Evolutionary conservation across 37 sponge, comb jelly and placozoan species (phyloP).

Genomic region (Diacarnus erythraeanus): DNA sequence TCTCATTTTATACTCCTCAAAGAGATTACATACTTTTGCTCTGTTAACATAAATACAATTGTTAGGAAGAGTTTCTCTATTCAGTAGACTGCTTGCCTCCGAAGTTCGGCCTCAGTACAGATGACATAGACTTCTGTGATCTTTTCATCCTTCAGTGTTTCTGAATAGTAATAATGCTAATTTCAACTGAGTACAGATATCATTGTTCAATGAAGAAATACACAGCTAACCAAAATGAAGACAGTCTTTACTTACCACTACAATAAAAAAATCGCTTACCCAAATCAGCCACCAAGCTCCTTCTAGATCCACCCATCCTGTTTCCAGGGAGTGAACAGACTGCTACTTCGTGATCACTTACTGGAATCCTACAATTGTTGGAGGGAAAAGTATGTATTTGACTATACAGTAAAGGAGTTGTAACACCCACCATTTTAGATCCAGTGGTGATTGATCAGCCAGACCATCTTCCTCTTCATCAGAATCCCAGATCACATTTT

Average conservation of each 20-base stretch:
- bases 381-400: no score
- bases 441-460: slow-evolving; percentile 74
- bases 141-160: slow-evolving; percentile 49
- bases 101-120: slow-evolving; percentile 70
- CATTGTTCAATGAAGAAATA: not conserved
- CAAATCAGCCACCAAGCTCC: slow-evolving; percentile 74
- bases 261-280: slow-evolving; percentile 41
- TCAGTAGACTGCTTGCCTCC: slow-evolving; percentile 25
- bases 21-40: slow-evolving; percentile 48
- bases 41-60: no score
- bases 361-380: slow-evolving; percentile 41
- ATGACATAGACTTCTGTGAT: slow-evolving; percentile 81
- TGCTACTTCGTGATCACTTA: slow-evolving; percentile 25
- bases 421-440: slow-evolving; percentile 62
- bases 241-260: no score
- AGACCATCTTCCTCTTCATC: slow-evolving; percentile 80
- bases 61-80: no score
- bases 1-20: slow-evolving; percentile 46
- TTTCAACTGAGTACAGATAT: not conserved
- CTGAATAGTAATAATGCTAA: not conserved
- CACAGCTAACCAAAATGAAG: no score
- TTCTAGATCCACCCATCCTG: slow-evolving; percentile 40
- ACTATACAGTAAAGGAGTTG: no score
- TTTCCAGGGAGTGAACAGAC: slow-evolving; percentile 59
- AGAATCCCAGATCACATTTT: slow-evolving; percentile 53